Evolutionary conservation across 2,113 vertebrate genomes (phyloP), one percentile per base, ranked within the genome.

Genomic region (Myanophis thanlyinensis): DNA sequence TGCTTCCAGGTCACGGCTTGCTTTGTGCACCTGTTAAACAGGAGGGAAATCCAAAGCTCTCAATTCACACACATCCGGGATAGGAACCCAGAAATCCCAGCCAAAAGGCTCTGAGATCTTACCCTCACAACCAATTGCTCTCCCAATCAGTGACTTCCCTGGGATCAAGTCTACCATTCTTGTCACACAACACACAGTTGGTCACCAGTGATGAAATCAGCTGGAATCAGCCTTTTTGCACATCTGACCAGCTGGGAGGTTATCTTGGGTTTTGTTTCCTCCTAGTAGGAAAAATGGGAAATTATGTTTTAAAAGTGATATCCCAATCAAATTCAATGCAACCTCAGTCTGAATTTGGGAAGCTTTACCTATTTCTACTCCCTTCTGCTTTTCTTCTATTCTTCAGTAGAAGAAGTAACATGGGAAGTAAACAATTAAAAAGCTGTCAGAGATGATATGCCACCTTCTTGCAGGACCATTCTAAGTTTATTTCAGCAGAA

Each of bases 1-100:
- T 1, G 23, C 22, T 10, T 3, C 22, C 25, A 4, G 46, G 13
- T 2, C 40, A 46, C 0, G 0, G 12, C 13, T 48, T 54, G 13
- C 12, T 44, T 48, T 62, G 46, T 3, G 44, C 40, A 22, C 23
- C 53, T 47, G 15, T 8, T 8, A 47, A 20, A n/a, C 3, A 5
- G 54, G 54, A 27, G 6, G 40, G 44, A 46, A 85, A 46, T 25
- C 35, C 22, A 25, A 46, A 11, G 4, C 4, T 46, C 22, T 47
- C 2, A 89, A 11, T n/a, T 67, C 30, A 67, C 30, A 67, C 59
- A n/a, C 59, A 18, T 15, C 62, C 35, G 62, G 30, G 62, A 73
- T 35, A n/a, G 47, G 62, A 80, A 80, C 4, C 15, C 23, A 22
- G 73, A 51, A 35, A n/a, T 27, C 56, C 27, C 67, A 20, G 4